These are phyloP conservation scores for Lytechinus variegatus DNA, from an alignment of 35 echinoderm and acorn worm species.

Conservation along the genomic window DNA sequence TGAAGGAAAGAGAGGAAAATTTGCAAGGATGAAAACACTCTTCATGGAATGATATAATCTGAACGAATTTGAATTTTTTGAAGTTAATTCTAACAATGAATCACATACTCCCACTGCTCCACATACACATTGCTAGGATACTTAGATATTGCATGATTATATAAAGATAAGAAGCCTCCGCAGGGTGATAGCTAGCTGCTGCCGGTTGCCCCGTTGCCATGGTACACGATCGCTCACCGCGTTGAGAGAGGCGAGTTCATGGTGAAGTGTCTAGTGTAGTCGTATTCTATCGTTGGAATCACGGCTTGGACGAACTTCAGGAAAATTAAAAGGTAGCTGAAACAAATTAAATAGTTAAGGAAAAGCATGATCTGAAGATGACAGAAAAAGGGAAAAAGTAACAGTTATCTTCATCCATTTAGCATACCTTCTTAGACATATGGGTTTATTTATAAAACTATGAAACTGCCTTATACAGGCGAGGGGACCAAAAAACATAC, in stretches of 20 bases:
- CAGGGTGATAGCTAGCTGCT: not conserved
- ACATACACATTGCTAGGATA: not conserved
- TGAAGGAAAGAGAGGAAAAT: not conserved
- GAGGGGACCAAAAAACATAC: no score
- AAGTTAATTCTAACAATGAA: not conserved
- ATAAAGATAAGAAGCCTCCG: not conserved
- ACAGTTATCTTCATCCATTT: no score
- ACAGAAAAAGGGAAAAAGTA: not conserved
- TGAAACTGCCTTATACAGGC: no score
- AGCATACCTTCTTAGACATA: no score
- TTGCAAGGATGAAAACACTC: not conserved
- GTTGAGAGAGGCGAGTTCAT: slow-evolving; percentile 51
- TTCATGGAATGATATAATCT: not conserved
- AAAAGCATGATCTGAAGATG: not conserved
- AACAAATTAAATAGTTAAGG: slow-evolving; percentile 61
- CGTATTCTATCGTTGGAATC: slow-evolving; percentile 97
- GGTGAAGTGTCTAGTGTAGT: slow-evolving; percentile 98
- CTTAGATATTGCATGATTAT: slow-evolving; percentile 14
- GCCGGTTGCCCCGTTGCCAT: not conserved
- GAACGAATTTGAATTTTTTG: not conserved
- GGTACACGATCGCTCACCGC: not conserved
- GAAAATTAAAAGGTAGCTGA: slow-evolving; percentile 97
- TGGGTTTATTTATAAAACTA: no score
- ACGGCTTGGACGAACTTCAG: slow-evolving; percentile 99
- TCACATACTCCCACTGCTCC: not conserved